Evolutionary conservation across 2,113 vertebrate genomes (phyloP).

Genomic region (Coptodon rendalli): DNA sequence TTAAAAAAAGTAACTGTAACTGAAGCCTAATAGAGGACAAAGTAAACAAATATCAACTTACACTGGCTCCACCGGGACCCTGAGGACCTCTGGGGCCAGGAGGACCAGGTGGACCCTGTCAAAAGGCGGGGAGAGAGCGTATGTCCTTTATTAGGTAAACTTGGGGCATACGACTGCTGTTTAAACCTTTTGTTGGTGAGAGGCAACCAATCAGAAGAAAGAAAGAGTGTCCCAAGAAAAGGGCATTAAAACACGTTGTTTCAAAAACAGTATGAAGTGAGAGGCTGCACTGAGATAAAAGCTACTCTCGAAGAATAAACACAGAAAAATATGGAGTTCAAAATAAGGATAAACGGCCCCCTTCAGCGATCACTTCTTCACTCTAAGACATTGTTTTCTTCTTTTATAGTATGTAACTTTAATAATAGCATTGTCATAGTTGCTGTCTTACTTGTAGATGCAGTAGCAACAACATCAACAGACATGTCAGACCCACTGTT

Average conservation of each 20-base stretch:
- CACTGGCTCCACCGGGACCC: slow-evolving; percentile 87
- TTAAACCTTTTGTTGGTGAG: neutral
- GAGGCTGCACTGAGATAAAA: neutral
- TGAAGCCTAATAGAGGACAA: neutral
- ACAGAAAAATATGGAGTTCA: neutral
- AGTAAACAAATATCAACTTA: slow-evolving; percentile 65
- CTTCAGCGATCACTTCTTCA: neutral
- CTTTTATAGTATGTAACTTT: neutral
- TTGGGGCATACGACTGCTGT: neutral
- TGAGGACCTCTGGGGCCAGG: slow-evolving; percentile 96
- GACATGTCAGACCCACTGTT: neutral
- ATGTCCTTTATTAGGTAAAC: neutral
- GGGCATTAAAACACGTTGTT: neutral
- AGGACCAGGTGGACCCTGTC: slow-evolving; percentile 93
- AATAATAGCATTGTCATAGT: neutral
- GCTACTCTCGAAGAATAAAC: neutral
- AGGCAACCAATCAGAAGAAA: neutral
- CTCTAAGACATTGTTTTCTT: neutral
- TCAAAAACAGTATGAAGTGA: neutral
- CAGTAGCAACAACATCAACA: neutral
- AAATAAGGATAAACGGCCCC: neutral
- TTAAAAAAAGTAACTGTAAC: neutral
- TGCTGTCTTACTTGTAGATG: neutral
- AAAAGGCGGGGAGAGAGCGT: neutral
- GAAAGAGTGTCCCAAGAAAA: neutral